Conservation (phyloP, 2,113 vertebrate species). For the Xenopus laevis region DNA sequence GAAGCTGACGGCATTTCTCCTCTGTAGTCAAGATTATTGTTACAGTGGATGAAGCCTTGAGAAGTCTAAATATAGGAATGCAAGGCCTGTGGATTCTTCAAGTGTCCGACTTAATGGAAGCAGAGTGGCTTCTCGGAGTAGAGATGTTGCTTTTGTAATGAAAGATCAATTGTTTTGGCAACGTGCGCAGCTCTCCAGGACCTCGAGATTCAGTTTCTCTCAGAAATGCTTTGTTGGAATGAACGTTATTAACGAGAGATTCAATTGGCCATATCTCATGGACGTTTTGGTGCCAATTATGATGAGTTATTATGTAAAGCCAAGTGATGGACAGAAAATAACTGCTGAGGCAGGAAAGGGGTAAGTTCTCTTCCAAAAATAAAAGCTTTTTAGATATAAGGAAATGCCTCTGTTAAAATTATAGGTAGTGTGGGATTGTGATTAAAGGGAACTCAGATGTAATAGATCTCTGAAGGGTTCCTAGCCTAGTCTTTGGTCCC, state of each 20-base stretch:
- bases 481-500: no score
- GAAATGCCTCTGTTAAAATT: no score
- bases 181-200: background rate
- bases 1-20: background rate
- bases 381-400: no score
- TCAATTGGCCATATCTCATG: no score
- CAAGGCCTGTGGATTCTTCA: background rate
- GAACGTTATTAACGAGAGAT: background rate
- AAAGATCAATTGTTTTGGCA: constrained; percentile 1
- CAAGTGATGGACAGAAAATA: no score
- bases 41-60: background rate
- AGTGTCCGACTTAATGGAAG: constrained; percentile 19
- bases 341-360: no score
- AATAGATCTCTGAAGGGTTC: no score
- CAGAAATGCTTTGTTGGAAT: background rate
- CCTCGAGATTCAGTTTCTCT: background rate
- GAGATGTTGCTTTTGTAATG: background rate
- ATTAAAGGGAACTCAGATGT: no score
- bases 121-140: constrained; percentile 7
- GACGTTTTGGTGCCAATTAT: no score
- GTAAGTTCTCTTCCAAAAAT: no score
- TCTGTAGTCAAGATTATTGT: constrained; percentile 12
- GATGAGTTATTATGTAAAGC: no score
- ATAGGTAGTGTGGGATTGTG: no score
- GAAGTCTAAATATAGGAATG: constrained; percentile 3